phyloP scores from a whole-genome alignment of 2,888 invertebrate species.

The Phrixothrix hirtus region DNA sequence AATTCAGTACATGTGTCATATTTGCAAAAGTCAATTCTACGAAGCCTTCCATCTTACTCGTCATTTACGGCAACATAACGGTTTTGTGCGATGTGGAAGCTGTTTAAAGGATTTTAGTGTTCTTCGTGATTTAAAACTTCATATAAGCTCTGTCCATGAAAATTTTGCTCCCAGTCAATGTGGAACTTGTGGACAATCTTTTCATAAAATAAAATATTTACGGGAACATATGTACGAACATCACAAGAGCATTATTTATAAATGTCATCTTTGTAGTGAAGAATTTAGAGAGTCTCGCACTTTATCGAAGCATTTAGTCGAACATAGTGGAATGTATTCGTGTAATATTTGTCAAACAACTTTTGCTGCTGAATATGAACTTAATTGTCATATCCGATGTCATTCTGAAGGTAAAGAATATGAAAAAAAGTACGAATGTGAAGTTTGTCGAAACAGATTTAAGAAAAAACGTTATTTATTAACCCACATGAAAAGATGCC shows the following conservation, averaged over 20 bases:
- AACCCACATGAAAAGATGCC: slow-evolving; percentile 24
- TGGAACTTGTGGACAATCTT: slow-evolving; percentile 29
- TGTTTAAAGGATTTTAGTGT: slow-evolving; percentile 32
- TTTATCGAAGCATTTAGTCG: slow-evolving; percentile 34
- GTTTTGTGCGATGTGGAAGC: slow-evolving; percentile 27
- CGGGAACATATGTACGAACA: slow-evolving; percentile 33
- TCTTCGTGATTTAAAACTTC: slow-evolving; percentile 30
- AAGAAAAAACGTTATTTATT: slow-evolving; percentile 29
- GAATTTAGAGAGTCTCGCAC: slow-evolving; percentile 32
- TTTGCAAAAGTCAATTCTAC: slow-evolving; percentile 33
- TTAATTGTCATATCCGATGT: slow-evolving; percentile 22
- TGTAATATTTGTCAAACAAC: slow-evolving; percentile 29
- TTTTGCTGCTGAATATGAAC: slow-evolving; percentile 32
- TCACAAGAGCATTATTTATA: slow-evolving; percentile 30
- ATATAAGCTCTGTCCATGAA: slow-evolving; percentile 26
- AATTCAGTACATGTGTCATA: slow-evolving; percentile 34
- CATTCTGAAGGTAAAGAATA: slow-evolving; percentile 10
- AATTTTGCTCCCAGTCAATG: slow-evolving; percentile 25
- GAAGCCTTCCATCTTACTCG: slow-evolving; percentile 32
- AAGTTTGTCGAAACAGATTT: slow-evolving; percentile 28
- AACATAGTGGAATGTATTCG: slow-evolving; percentile 33
- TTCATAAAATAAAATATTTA: slow-evolving; percentile 22
- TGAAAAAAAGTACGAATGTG: slow-evolving; percentile 27
- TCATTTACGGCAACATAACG: slow-evolving; percentile 33
- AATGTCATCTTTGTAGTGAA: slow-evolving; percentile 34